These are phyloP conservation scores for Plotosus lineatus DNA, from an alignment of 2,113 vertebrate genomes.

Conservation along the genomic window DNA sequence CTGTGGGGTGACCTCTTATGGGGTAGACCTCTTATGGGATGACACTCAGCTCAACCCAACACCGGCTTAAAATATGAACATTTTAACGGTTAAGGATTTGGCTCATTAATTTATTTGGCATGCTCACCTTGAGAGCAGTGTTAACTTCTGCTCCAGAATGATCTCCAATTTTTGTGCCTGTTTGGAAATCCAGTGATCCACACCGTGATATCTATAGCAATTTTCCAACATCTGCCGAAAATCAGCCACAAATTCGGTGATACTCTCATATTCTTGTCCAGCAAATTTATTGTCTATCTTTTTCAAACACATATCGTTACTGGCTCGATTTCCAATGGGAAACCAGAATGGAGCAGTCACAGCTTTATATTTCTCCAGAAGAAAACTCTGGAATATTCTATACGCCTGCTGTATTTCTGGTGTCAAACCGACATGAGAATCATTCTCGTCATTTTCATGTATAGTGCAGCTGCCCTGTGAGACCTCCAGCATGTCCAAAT, in stretches of 20 bases:
- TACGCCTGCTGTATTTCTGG: conserved; percentile 88
- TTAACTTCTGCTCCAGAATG: conserved; percentile 94
- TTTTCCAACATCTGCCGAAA: conserved; percentile 92
- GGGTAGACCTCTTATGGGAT: no score
- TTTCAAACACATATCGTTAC: conserved; percentile 75
- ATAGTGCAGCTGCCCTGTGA: conserved; percentile 65
- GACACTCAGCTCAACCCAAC: no score
- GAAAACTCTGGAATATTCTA: conserved; percentile 85
- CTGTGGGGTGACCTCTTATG: no score
- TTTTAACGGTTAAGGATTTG: not conserved
- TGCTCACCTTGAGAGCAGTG: conserved; percentile 86
- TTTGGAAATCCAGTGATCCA: conserved; percentile 96
- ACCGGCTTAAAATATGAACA: no score
- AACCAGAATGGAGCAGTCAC: conserved; percentile 82
- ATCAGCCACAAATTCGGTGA: conserved; percentile 91
- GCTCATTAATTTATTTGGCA: not conserved
- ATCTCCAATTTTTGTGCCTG: conserved; percentile 95
- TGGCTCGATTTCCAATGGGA: conserved; percentile 65
- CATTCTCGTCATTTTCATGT: conserved; percentile 27
- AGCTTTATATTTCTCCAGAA: conserved; percentile 85
- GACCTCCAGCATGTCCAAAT: conserved; percentile 51
- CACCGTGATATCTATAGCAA: conserved; percentile 88
- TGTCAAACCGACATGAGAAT: conserved; percentile 73
- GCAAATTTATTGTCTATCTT: conserved; percentile 90
- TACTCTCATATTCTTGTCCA: conserved; percentile 80